A percentile compares a stretch with the other conserved stretches of the same genome.
Conservation (phyloP, 2,888 invertebrate genomes). For the Acrobeloides nanus region DNA sequence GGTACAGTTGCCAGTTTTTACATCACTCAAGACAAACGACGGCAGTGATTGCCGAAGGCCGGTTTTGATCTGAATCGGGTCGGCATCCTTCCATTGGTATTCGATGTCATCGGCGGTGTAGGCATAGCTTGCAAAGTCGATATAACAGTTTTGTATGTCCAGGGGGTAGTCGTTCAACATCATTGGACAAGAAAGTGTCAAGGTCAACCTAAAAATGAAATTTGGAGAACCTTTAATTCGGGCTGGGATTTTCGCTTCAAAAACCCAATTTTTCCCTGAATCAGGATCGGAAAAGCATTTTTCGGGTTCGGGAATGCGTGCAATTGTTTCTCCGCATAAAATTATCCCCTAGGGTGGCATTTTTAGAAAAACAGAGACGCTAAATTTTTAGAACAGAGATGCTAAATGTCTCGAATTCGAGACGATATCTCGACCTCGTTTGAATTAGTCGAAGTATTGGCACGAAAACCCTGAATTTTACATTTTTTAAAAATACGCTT, state of each 20-base stretch:
- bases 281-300: too few relatives aligned
- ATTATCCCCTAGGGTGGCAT: not conserved
- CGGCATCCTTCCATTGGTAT: constrained; percentile 84
- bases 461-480: too few relatives aligned
- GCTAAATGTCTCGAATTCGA: too few relatives aligned
- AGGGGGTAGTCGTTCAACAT: constrained; percentile 75
- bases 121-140: constrained; percentile 92
- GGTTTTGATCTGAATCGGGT: constrained; percentile 81
- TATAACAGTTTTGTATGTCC: constrained; percentile 79
- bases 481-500: too few relatives aligned
- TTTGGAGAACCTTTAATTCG: not conserved
- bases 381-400: too few relatives aligned
- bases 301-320: too few relatives aligned
- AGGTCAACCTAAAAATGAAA: constrained; percentile 78
- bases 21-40: constrained; percentile 84
- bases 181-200: constrained; percentile 92
- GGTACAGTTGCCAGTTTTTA: constrained; percentile 78
- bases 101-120: constrained; percentile 89
- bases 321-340: not conserved
- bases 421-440: too few relatives aligned
- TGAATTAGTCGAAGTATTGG: too few relatives aligned
- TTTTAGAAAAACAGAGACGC: not conserved
- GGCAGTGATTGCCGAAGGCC: constrained; percentile 64
- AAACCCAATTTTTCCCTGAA: not conserved
- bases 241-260: not conserved